Evolutionary conservation across 2,888 invertebrate species (phyloP), one percentile per base, ranked within the genome.

Genomic region (Ormia ochracea): DNA sequence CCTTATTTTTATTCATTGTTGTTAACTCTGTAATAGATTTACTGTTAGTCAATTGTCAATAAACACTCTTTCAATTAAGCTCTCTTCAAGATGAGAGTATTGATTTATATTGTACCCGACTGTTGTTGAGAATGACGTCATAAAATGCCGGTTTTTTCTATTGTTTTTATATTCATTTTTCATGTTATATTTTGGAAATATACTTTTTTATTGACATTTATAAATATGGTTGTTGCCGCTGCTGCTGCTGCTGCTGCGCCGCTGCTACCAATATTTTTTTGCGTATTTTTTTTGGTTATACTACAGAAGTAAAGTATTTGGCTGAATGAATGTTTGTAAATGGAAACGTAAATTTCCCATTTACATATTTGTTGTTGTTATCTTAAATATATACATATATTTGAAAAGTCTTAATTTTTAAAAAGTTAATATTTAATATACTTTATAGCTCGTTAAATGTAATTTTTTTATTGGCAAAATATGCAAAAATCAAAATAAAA

Each of bases 61-160:
- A 6, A 33, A 36, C 0, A 19, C 65, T 33, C 48, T 65, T 41
- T 31, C 45, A 2, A 28, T 45, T 45, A 54, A 54, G 14, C 56
- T 69, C 68, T 69, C 68, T 58, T 19, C 5, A 5, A 28, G 21
- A 33, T 48, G 19, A 48, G 58, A 59, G 23, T 28, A 58, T 70
- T 59, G 56, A 59, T 48, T 56, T 12, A 10, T 17, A 19, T 14
- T 28, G 56, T 17, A 23, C n/a, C 19, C 48, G 69, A 45, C 26
- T 38, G 23, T 45, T 54, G n/a, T 12, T 12, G 2, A 38, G 58
- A 66, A 82, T 83, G 81, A 83, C 83, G 83, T 83, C 83, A 83
- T 81, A 56, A 70, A 78, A 78, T 83, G 83, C 83, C 83, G 83
- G 83, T 81, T 79, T 73, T n/a, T 70, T 41, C 10, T 63, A 23